A percentile compares a stretch with the other conserved stretches of the same genome.
Evolutionary conservation across 1,140 invertebrate species (phyloP).

Genomic region (Diabrotica undecimpunctata): DNA sequence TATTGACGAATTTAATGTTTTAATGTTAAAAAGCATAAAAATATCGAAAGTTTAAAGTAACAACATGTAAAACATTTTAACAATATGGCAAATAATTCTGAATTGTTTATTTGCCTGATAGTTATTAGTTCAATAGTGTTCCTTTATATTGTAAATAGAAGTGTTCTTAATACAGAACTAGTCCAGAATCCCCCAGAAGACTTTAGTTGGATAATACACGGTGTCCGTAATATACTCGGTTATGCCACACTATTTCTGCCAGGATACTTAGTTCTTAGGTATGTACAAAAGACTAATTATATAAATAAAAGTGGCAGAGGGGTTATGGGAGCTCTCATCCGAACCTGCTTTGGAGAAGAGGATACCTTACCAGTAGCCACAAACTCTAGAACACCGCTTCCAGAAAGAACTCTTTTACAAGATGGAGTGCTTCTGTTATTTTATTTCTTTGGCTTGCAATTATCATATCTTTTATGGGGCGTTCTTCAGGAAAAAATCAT

Average conservation of each 20-base stretch:
- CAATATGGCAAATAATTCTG: conserved; percentile 33
- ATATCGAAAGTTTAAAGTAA: too few relatives aligned
- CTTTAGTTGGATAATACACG: conserved; percentile 73
- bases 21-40: too few relatives aligned
- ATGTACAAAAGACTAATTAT: conserved; percentile 76
- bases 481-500: conserved; percentile 91
- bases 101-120: conserved; percentile 37
- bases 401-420: conserved; percentile 50
- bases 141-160: conserved; percentile 34
- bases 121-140: conserved; percentile 29
- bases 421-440: conserved; percentile 62
- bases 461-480: conserved; percentile 91
- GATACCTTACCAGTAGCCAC: conserved; percentile 43
- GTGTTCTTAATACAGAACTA: conserved; percentile 27
- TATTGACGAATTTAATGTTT: too few relatives aligned
- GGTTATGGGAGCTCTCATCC: conserved; percentile 54
- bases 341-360: conserved; percentile 61
- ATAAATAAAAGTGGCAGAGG: conserved; percentile 73
- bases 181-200: conserved; percentile 37
- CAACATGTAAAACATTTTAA: background rate
- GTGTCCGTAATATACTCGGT: conserved; percentile 79
- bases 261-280: conserved; percentile 79
- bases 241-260: conserved; percentile 86
- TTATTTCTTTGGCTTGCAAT: conserved; percentile 86
- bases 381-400: conserved; percentile 32